phyloP scores from a whole-genome alignment of 2,888 invertebrate species.

The Sturmia bella region DNA sequence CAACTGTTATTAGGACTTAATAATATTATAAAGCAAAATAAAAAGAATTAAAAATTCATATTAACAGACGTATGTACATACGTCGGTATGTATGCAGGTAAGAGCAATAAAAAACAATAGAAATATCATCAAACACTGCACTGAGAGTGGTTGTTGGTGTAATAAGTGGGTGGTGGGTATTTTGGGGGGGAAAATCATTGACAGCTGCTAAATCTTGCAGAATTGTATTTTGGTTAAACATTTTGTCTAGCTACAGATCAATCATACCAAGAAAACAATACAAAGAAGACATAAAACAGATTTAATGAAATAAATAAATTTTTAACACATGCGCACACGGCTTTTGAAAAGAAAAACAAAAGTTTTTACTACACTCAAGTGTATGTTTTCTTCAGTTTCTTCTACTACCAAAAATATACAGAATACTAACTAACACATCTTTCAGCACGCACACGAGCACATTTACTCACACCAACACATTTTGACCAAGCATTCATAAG shows the following conservation, averaged over 20 bases:
- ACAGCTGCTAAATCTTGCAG: conserved; percentile 41
- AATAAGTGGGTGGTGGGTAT: conserved; percentile 21
- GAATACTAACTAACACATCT: conserved; percentile 57
- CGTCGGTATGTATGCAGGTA: not conserved
- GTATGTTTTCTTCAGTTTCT: conserved; percentile 54
- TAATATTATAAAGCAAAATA: conserved; percentile 3
- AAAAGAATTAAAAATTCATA: conserved; percentile 11
- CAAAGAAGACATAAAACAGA: conserved; percentile 38
- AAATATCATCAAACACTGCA: conserved; percentile 22
- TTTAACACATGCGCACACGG: conserved; percentile 61
- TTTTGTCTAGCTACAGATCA: conserved; percentile 53
- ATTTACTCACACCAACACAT: conserved; percentile 55
- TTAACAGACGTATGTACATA: not conserved
- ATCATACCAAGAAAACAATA: conserved; percentile 33
- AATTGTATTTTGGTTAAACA: conserved; percentile 53
- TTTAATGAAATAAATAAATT: conserved; percentile 55
- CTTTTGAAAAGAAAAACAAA: conserved; percentile 44
- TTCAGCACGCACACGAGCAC: conserved; percentile 46
- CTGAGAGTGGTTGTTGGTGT: not conserved
- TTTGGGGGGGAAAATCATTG: conserved; percentile 5
- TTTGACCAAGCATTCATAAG: conserved; percentile 56
- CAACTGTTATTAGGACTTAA: conserved; percentile 1
- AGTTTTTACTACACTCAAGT: conserved; percentile 61
- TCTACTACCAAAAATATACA: conserved; percentile 28
- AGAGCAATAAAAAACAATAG: conserved; percentile 36